Percentiles rank a stretch among this genome's conserved stretches.
Conservation (phyloP, 2,113 vertebrate genomes). For the Melanotaenia duboulayi region DNA sequence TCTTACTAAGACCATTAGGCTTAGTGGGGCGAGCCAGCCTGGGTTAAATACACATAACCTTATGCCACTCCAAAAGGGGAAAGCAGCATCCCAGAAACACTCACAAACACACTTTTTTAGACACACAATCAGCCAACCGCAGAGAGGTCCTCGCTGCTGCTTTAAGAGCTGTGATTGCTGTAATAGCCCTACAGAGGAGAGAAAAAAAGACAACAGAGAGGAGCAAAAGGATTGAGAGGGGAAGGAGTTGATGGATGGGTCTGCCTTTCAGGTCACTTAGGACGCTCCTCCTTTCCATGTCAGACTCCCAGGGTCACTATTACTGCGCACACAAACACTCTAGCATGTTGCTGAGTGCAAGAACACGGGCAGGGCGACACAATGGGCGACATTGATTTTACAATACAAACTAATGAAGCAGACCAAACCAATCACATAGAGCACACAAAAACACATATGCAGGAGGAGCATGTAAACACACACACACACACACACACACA, state of each 20-base stretch:
- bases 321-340: constrained; percentile 32
- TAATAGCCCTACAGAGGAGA: constrained; percentile 59
- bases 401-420: constrained; percentile 78
- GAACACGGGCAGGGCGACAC: constrained; percentile 59
- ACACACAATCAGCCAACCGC: constrained; percentile 20
- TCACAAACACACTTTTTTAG: constrained; percentile 21
- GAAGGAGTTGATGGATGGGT: constrained; percentile 75
- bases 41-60: constrained; percentile 72
- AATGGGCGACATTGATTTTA: constrained; percentile 75
- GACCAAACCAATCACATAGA: constrained; percentile 56
- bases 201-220: constrained; percentile 40
- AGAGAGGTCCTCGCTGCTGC: constrained; percentile 35
- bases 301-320: constrained; percentile 62
- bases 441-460: constrained; percentile 22
- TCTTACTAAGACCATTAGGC: constrained; percentile 51
- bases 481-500: constrained; percentile 37
- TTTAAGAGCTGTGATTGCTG: constrained; percentile 69
- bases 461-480: constrained; percentile 18
- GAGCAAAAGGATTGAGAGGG: constrained; percentile 54
- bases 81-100: constrained; percentile 22
- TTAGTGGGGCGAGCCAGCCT: constrained; percentile 28
- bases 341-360: not conserved
- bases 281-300: constrained; percentile 45
- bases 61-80: constrained; percentile 14
- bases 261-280: constrained; percentile 71